Base-by-base conservation (phyloP, 2,888 invertebrate species). In the Ceramica pisi region DNA sequence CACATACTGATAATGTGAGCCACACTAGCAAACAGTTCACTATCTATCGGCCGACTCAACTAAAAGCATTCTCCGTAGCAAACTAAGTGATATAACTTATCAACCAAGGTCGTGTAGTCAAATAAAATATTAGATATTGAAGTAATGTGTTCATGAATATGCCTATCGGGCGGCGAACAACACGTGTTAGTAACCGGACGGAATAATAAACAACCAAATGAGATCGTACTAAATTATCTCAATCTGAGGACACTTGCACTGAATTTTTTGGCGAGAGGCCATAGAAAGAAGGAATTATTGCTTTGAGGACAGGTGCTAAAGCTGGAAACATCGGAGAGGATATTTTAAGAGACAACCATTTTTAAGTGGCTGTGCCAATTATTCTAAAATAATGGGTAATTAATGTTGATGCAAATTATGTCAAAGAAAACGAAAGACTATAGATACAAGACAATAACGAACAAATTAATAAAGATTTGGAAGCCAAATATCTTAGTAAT, bases 251-350 rank as follows among this genome's bases (percentile, higher is more conserved):
- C 80, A 76, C 57, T 68, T 64, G 64, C 59, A 61, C 65, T 19
- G 31, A 56, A 61, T 62, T 85, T 84, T 87, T 91, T 91, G 91
- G 92, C 90, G 71, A 41, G 64, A 51, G 77, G 84, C 91, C 91
- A 91, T 84, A 73, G 78, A 84, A 80, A 84, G 76, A 65, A 41
- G 64, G 67, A 83, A 75, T 84, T 69, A 86, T 86, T 78, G 61
- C 56, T 68, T 64, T 46, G 56, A 66, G 67, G 82, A 81, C 85
- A 87, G 86, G 85, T 89, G 88, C 67, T 48, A 41, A 44, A 57
- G 61, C 76, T 84, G 81, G 80, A 87, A 67, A 65, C 76, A 74
- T 65, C 68, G 66, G 57, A 69, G 23, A 38, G 31, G 53, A 44
- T 82, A 75, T 79, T 79, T 76, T 48, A n/a, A 67, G 68, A 38